Conservation (phyloP, 2,888 invertebrate genomes). For the Urechis unicinctus region DNA sequence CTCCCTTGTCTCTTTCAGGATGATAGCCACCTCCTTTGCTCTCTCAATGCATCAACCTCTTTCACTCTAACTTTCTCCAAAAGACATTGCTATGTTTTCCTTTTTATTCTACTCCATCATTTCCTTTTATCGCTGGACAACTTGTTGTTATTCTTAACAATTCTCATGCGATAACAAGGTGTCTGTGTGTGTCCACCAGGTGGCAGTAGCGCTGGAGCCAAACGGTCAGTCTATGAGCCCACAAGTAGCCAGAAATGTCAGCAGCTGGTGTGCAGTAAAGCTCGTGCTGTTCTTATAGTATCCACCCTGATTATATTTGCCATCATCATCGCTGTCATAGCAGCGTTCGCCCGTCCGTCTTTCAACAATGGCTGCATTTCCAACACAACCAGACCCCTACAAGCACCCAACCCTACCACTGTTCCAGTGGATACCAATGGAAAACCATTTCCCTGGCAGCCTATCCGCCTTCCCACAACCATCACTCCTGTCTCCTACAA, state of each 20-base stretch:
- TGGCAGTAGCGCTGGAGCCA: not conserved
- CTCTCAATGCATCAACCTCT: no score
- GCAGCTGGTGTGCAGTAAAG: conserved; percentile 34
- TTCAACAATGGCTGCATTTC: not conserved
- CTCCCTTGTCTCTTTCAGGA: no score
- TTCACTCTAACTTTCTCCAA: no score
- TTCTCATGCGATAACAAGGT: no score
- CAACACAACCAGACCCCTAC: not conserved
- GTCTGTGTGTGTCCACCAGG: no score
- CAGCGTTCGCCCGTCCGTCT: conserved; percentile 80
- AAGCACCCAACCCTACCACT: conserved; percentile 1
- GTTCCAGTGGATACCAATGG: conserved; percentile 29
- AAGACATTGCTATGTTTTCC: no score
- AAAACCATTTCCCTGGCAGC: conserved; percentile 42
- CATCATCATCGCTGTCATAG: conserved; percentile 67
- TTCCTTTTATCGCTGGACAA: no score
- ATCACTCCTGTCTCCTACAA: conserved; percentile 65
- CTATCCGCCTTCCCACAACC: conserved; percentile 42
- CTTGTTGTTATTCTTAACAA: no score
- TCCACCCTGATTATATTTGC: conserved; percentile 29
- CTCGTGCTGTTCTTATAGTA: conserved; percentile 71
- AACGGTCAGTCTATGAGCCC: conserved; percentile 59
- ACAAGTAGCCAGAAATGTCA: conserved; percentile 57
- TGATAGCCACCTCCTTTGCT: no score
- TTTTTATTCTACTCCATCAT: no score